A percentile compares a stretch with the other conserved stretches of the same genome.
Evolutionary conservation across 2,797 vertebrate genomes (phyloP).

Genomic region (Nyctalus aviator): DNA sequence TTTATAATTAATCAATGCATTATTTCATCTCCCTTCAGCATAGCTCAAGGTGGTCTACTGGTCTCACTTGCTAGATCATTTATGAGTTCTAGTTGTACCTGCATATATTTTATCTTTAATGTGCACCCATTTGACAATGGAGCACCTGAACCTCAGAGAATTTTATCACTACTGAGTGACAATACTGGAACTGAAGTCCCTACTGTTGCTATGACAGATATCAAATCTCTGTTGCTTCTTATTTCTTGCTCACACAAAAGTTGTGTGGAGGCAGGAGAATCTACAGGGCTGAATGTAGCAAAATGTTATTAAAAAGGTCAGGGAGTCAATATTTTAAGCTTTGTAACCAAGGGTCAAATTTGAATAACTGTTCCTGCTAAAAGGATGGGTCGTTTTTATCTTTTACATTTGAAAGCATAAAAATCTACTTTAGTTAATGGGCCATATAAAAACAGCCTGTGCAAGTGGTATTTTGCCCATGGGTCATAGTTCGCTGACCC

Average conservation of each 20-base stretch:
- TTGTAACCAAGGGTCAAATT: not conserved
- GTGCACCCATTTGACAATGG: not conserved
- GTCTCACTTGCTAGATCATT: not conserved
- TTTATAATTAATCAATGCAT: not conserved
- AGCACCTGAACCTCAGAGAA: not conserved
- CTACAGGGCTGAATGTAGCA: not conserved
- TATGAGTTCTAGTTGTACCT: not conserved
- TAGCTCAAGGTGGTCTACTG: not conserved
- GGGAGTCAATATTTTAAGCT: not conserved
- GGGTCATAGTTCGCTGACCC: not conserved
- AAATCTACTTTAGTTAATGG: not conserved
- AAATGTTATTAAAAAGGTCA: not conserved
- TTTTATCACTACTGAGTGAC: not conserved
- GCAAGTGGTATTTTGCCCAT: not conserved
- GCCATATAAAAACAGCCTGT: not conserved
- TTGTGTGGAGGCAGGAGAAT: not conserved
- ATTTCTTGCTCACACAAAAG: not conserved
- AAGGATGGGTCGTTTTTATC: not conserved
- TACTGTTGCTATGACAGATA: too few species aligned
- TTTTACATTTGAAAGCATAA: not conserved
- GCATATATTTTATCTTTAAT: not conserved
- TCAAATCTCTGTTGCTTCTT: not conserved
- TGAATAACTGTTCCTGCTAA: not conserved
- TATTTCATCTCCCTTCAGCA: not conserved
- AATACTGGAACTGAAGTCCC: not conserved